Conservation (phyloP, 2,888 invertebrate species). For the Ochropleura leucogaster region DNA sequence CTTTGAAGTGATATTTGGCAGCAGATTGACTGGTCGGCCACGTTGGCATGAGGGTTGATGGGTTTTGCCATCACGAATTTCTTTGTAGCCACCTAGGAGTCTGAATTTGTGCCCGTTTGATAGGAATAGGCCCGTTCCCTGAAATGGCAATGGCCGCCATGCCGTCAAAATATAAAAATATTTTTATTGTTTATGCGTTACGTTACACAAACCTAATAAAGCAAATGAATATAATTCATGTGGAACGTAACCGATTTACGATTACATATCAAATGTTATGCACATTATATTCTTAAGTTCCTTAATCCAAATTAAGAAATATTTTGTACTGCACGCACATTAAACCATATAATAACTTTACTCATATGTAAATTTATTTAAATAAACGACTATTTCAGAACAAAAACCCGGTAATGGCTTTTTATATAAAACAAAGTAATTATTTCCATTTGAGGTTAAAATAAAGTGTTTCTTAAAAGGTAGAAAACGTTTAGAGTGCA, state of each 20-base stretch:
- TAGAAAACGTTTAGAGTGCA: conserved; percentile 42
- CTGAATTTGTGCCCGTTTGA: too few relatives aligned
- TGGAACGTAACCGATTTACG: neutral
- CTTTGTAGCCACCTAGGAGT: too few relatives aligned
- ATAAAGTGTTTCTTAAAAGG: conserved; percentile 42
- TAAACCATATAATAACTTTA: conserved; percentile 42
- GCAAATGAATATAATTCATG: conserved; percentile 13
- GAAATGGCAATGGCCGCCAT: too few relatives aligned
- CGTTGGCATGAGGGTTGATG: too few relatives aligned
- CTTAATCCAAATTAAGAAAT: conserved; percentile 41
- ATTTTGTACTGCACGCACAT: conserved; percentile 41
- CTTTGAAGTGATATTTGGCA: neutral
- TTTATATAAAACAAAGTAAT: conserved; percentile 43
- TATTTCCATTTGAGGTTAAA: conserved; percentile 25
- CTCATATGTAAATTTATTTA: conserved; percentile 53
- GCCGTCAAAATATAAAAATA: conserved; percentile 4
- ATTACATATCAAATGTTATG: conserved; percentile 15
- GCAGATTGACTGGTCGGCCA: neutral
- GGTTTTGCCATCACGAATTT: too few relatives aligned
- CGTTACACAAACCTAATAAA: neutral
- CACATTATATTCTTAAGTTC: conserved; percentile 34
- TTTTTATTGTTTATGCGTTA: neutral
- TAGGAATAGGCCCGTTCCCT: too few relatives aligned
- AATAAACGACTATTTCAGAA: conserved; percentile 47
- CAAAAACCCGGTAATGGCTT: conserved; percentile 45